Conservation (phyloP, 2,888 invertebrate species). For the Megamerina dolium region DNA sequence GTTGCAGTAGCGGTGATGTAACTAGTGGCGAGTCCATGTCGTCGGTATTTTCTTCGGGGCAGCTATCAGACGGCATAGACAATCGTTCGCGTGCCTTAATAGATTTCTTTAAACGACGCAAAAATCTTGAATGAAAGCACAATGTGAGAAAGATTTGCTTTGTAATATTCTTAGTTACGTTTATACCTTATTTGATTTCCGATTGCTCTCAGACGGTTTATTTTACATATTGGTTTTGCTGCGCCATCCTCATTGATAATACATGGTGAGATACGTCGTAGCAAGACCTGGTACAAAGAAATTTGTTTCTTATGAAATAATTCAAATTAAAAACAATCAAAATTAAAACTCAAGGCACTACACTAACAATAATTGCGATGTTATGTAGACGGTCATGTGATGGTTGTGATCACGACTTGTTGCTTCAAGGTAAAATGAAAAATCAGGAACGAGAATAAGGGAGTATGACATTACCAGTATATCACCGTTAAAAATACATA, state of each 20-base stretch:
- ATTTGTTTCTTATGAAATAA: too few species aligned
- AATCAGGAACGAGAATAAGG: too few species aligned
- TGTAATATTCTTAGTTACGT: background rate
- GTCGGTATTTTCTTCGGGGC: constrained; percentile 53
- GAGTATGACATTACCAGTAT: too few species aligned
- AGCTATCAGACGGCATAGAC: constrained; percentile 51
- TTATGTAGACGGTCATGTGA: too few species aligned
- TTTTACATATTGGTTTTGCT: constrained; percentile 50
- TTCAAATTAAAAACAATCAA: too few species aligned
- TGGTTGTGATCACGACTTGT: too few species aligned
- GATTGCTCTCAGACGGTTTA: constrained; percentile 64
- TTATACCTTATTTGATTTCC: constrained; percentile 70
- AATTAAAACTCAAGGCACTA: too few species aligned
- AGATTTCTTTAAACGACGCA: constrained; percentile 65
- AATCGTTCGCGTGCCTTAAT: constrained; percentile 60
- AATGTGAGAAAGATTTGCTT: background rate
- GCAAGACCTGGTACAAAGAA: constrained; percentile 55
- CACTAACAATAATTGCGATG: too few species aligned
- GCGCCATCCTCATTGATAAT: constrained; percentile 51
- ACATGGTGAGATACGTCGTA: constrained; percentile 59
- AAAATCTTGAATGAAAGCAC: constrained; percentile 61
- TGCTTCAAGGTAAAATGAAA: too few species aligned
- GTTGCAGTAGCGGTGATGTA: constrained; percentile 55
- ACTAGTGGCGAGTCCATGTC: constrained; percentile 61
- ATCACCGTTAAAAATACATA: too few species aligned